Evolutionary conservation across 2,888 invertebrate species (phyloP), one percentile per base, ranked within the genome.

Genomic region (Thereva nobilitata): DNA sequence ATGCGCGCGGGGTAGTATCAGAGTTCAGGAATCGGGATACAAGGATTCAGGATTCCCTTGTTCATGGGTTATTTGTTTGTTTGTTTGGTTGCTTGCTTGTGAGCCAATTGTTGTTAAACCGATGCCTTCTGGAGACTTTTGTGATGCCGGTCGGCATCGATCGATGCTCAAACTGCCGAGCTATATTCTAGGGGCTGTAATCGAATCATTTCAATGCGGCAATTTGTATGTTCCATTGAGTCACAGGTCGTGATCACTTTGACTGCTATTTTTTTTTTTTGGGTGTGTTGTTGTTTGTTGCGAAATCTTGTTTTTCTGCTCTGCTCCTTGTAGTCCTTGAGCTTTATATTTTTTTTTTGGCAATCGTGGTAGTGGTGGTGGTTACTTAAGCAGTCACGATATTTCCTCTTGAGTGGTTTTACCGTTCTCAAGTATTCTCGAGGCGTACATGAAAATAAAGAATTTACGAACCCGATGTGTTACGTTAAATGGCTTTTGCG

Each of bases 201-300:
- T 59, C 59, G 59, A 59, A 59, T 59, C 59, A 59, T 59, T 59
- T 59, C 59, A 59, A 59, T 59, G 59, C 59, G 59, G 59, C 59
- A 59, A 59, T 59, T 59, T 59, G 59, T 59, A 59, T 59, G 59
- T 59, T 49, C 59, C 59, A 59, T 59, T 59, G 59, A 59, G 49
- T 59, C 47, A 49, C 59, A 47, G 59, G 59, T 59, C 59, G 59
- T 59, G 59, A 59, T 59, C 59, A 49, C 59, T 59, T 49, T 59
- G 59, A 59, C 59, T 59, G 59, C 2, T 23, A 23, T 23, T 23
- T 23, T 23, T 23, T 23, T 23, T 23, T 23, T 23, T 23, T 23
- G 23, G 23, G 23, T n/a, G n/a, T n/a, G n/a, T n/a, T n/a, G n/a
- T 23, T 23, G 23, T 23, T 23, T 23, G 23, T 23, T 23, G 23